Evolutionary conservation across 2,797 vertebrate species (phyloP).

Genomic region (Protonibea diacanthus): DNA sequence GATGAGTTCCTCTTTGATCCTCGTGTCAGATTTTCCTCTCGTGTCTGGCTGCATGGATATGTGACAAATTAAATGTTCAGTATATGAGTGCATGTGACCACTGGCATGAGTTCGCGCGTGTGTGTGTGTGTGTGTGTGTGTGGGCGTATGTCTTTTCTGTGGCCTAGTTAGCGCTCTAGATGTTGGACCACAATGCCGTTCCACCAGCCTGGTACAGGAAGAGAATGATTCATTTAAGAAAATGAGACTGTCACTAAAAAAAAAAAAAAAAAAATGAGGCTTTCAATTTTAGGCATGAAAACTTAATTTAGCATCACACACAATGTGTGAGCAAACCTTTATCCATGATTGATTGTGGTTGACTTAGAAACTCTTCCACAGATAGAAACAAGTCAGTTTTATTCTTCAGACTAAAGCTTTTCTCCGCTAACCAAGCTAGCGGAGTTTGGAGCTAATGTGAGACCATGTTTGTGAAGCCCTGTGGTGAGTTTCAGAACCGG

Average conservation of each 20-base stretch:
- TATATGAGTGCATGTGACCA: not conserved
- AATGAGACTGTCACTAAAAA: not conserved
- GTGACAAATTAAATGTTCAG: not conserved
- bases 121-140: not conserved
- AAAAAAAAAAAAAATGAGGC: not conserved
- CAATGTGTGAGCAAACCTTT: not conserved
- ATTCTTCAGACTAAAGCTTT: not conserved
- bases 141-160: not conserved
- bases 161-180: constrained; percentile 34
- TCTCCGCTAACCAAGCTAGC: not conserved
- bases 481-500: no score
- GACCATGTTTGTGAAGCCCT: no score
- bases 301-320: no score
- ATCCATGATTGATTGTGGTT: not conserved
- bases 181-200: constrained; percentile 29
- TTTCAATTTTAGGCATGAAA: no score
- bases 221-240: not conserved
- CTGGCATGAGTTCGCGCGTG: not conserved
- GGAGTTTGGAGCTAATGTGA: not conserved
- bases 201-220: constrained; percentile 38
- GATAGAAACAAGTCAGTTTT: not conserved
- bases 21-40: not conserved
- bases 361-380: not conserved
- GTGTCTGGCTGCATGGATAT: not conserved
- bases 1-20: not conserved